Conservation (phyloP, 2,113 vertebrate species). For the Lonchura striata region DNA sequence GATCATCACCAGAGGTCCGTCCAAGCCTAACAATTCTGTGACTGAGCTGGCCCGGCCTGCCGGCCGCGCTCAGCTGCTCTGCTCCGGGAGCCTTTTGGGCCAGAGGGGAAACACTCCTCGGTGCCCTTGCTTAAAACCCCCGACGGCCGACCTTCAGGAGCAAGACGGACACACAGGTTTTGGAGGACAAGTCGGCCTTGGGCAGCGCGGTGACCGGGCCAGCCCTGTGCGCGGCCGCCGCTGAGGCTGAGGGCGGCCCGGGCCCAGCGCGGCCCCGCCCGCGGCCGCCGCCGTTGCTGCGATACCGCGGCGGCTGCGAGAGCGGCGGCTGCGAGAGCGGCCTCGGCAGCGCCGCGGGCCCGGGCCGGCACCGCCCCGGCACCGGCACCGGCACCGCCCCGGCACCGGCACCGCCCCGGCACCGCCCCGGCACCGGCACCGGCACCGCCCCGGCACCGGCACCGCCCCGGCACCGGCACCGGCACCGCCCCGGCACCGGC, state of each 20-base stretch:
- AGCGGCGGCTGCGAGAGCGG: neutral
- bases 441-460: too few relatives aligned
- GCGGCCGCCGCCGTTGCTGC: neutral
- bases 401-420: too few relatives aligned
- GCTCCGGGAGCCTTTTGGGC: neutral
- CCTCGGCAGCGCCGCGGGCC: neutral
- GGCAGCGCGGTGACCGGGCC: too few relatives aligned
- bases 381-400: too few relatives aligned
- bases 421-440: too few relatives aligned
- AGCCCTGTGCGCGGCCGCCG: rapidly evolving
- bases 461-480: too few relatives aligned
- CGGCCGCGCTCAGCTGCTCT: neutral
- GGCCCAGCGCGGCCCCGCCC: neutral
- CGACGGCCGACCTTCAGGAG: neutral
- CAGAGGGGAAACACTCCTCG: rapidly evolving
- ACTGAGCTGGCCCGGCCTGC: neutral
- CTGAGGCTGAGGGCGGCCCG: neutral
- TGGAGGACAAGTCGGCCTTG: neutral
- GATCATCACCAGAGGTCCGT: too few relatives aligned
- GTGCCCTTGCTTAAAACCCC: too few relatives aligned
- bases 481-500: neutral
- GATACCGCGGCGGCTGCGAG: neutral
- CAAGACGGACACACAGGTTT: neutral
- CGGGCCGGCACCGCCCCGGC: neutral
- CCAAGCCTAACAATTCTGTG: neutral